Conservation (phyloP, 2,113 vertebrate species). For the Alethe diademata region DNA sequence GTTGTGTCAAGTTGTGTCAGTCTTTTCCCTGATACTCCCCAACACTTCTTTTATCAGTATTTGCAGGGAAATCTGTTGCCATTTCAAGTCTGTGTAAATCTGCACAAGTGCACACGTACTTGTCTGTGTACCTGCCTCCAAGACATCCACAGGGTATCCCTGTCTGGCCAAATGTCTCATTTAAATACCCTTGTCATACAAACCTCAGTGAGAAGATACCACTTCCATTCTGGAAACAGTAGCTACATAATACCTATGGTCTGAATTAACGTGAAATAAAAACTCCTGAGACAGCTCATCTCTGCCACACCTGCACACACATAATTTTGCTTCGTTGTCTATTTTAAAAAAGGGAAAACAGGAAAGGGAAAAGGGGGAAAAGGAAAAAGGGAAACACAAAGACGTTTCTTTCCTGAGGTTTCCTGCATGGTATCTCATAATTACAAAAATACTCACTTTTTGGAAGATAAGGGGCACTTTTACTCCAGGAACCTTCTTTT, state of each 20-base stretch:
- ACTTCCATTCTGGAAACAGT: not conserved
- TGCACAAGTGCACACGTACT: not conserved
- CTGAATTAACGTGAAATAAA: not conserved
- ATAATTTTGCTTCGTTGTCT: not conserved
- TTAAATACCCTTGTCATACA: not conserved
- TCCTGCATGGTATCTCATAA: not conserved
- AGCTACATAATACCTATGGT: not conserved
- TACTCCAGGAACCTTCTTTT: conserved; percentile 84
- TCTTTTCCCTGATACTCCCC: not conserved
- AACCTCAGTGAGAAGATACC: not conserved
- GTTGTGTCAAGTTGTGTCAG: not conserved
- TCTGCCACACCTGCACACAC: not conserved
- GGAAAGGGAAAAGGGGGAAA: not conserved
- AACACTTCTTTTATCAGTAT: not conserved
- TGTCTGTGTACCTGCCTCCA: not conserved
- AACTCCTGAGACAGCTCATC: not conserved
- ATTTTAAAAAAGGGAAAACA: not conserved
- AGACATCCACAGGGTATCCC: not conserved
- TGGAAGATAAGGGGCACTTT: conserved; percentile 92
- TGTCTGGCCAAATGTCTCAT: not conserved
- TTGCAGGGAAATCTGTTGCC: not conserved
- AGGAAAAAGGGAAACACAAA: not conserved
- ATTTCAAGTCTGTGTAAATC: rapidly evolving
- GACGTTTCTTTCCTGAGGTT: not conserved
- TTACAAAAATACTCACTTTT: conserved; percentile 79